A percentile compares a stretch with the other conserved stretches of the same genome.
phyloP scores from a whole-genome alignment of 2,797 vertebrate species.

The Aldrovandia affinis region DNA sequence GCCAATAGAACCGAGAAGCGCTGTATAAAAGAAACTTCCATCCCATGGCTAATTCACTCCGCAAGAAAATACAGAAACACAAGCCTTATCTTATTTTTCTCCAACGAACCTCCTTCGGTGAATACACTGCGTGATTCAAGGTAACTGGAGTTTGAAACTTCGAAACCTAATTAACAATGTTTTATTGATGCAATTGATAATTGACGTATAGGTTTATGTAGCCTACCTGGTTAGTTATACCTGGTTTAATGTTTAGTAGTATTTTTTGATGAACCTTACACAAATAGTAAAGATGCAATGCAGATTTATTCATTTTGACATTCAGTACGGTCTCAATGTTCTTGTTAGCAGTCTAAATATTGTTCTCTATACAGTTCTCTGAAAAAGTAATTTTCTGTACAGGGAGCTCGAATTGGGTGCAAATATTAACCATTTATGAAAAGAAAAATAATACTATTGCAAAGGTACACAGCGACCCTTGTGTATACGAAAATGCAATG shows the following conservation, averaged over 20 bases:
- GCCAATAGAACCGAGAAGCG: slow-evolving; percentile 66
- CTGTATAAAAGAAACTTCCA: slow-evolving; percentile 71
- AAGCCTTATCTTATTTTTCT: neutral
- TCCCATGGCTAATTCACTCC: slow-evolving; percentile 53
- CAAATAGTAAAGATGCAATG: neutral
- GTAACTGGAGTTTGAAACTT: slow-evolving; percentile 6
- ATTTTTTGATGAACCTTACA: neutral
- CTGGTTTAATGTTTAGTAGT: neutral
- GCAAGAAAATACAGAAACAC: slow-evolving; percentile 19
- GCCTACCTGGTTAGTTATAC: too few species aligned
- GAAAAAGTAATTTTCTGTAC: neutral
- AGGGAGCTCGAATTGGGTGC: neutral
- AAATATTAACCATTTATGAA: neutral
- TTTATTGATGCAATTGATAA: neutral
- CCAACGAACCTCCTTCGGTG: neutral
- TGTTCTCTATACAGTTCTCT: neutral
- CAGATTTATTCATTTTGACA: neutral
- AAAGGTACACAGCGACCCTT: neutral
- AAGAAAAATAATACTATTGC: neutral
- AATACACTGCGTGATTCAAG: slow-evolving; percentile 7
- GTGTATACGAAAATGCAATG: neutral
- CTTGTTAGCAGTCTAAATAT: neutral
- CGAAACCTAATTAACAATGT: neutral
- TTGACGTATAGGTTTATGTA: neutral
- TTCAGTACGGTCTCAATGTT: neutral